phyloP scores from a whole-genome alignment of 2,113 vertebrate genomes.

The Marcusenius ussheri region DNA sequence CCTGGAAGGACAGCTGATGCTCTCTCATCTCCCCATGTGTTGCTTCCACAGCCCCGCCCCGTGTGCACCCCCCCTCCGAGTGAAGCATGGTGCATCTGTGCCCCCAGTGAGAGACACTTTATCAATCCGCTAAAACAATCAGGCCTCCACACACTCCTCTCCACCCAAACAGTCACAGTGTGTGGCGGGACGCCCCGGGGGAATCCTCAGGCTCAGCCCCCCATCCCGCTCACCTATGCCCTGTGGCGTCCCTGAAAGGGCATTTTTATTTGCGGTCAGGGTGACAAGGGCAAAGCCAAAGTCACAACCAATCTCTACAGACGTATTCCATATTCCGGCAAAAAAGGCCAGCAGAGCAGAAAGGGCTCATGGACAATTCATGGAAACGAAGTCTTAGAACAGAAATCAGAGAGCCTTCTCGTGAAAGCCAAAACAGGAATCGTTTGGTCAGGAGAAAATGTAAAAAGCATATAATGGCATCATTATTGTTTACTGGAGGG shows the following conservation, averaged over 20 bases:
- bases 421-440: not conserved
- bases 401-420: not conserved
- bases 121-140: not conserved
- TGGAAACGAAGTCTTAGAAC: not conserved
- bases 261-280: not conserved
- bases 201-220: not conserved
- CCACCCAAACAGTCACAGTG: not conserved
- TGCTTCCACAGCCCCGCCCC: not conserved
- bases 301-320: not conserved
- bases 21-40: not conserved
- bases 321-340: not conserved
- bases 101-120: not conserved
- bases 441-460: not conserved
- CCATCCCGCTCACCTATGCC: not conserved
- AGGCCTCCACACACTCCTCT: not conserved
- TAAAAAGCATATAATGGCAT: not conserved
- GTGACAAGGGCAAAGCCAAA: not conserved
- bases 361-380: not conserved
- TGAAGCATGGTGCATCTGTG: not conserved
- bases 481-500: not conserved
- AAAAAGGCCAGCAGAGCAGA: not conserved
- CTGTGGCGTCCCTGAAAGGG: not conserved
- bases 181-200: not conserved
- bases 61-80: not conserved
- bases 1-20: not conserved